These are phyloP conservation scores for Agelastica alni DNA, from an alignment of 2,888 invertebrate species.

Conservation along the genomic window DNA sequence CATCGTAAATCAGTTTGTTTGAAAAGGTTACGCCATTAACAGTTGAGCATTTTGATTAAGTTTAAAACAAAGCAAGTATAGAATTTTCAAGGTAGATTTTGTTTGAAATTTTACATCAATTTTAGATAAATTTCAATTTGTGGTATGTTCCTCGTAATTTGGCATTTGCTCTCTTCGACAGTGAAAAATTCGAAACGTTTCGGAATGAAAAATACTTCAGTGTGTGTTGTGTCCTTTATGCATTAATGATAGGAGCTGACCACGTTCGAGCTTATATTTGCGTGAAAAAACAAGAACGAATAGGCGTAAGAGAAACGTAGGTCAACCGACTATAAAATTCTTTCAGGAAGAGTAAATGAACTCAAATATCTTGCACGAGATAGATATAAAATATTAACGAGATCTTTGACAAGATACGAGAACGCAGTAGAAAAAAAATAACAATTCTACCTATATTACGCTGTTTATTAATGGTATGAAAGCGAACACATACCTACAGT, in stretches of 20 bases:
- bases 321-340: conserved; percentile 27
- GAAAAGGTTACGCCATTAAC: too few species aligned
- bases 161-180: not conserved
- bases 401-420: not conserved
- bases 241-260: conserved; percentile 13
- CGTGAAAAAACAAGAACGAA: conserved; percentile 18
- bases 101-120: too few species aligned
- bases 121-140: too few species aligned
- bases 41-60: too few species aligned
- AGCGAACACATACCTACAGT: too few species aligned
- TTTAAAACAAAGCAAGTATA: too few species aligned
- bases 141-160: not conserved
- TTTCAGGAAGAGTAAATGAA: conserved; percentile 20
- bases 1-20: too few species aligned
- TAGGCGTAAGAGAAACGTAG: not conserved
- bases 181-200: conserved; percentile 15
- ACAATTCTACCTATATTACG: too few species aligned
- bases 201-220: conserved; percentile 13
- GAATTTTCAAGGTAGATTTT: too few species aligned
- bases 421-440: too few species aligned
- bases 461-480: too few species aligned
- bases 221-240: conserved; percentile 8
- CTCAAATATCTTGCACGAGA: conserved; percentile 24
- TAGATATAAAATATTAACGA: conserved; percentile 11
- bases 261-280: conserved; percentile 18